Evolutionary conservation across 2,797 vertebrate species (phyloP).

Genomic region (Sebastes glaucus): DNA sequence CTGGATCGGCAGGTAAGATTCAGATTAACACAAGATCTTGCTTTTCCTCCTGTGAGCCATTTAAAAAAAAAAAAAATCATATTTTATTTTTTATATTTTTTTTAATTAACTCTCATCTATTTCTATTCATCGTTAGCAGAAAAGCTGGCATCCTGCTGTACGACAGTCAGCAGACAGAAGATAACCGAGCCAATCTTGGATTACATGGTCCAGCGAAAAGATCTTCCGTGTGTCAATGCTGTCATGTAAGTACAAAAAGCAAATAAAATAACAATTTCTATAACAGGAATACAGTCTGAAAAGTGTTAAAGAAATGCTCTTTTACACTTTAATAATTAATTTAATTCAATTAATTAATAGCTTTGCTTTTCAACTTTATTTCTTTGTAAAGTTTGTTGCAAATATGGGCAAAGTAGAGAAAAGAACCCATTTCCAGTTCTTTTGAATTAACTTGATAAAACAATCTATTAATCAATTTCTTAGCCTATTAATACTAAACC

Average conservation of each 20-base stretch:
- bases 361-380: not conserved
- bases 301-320: not conserved
- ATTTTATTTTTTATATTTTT: not conserved
- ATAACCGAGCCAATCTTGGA: constrained; percentile 25
- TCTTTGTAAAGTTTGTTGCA: not conserved
- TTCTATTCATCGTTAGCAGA: not conserved
- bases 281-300: not conserved
- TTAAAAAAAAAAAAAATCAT: not conserved
- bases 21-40: not conserved
- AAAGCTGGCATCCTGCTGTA: constrained; percentile 67
- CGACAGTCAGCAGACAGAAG: not conserved
- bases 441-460: not conserved
- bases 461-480: not conserved
- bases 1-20: constrained; percentile 21
- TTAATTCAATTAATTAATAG: not conserved
- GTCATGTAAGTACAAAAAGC: constrained; percentile 69
- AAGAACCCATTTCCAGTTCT: not conserved
- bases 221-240: constrained; percentile 60
- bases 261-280: not conserved
- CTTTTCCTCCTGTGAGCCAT: not conserved
- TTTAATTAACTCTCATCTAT: rapidly evolving
- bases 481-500: not conserved
- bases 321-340: not conserved
- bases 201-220: not conserved
- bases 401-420: not conserved